Percentiles rank a stretch among this genome's conserved stretches.
Evolutionary conservation across 1,140 invertebrate genomes (phyloP).

Genomic region (Drosophila lacteicornis): DNA sequence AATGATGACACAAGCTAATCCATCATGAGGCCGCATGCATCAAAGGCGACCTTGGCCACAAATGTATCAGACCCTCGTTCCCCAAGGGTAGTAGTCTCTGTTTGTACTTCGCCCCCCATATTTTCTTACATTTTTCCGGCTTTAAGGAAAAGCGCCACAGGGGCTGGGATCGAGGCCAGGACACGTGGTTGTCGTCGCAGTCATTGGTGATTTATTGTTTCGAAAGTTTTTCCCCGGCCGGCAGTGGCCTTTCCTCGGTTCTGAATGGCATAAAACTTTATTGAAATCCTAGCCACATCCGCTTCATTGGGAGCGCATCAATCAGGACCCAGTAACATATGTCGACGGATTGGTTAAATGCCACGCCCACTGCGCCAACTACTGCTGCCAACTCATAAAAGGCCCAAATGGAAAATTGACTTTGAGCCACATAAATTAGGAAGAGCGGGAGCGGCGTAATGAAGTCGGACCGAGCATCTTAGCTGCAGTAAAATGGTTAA

Average conservation of each 20-base stretch:
- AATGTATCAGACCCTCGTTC: constrained; percentile 2
- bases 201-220: constrained; percentile 75
- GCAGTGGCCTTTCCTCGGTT: constrained; percentile 11
- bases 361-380: constrained; percentile 35
- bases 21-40: constrained; percentile 32
- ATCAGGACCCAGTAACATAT: constrained; percentile 44
- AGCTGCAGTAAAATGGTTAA: constrained; percentile 23
- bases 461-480: constrained; percentile 15
- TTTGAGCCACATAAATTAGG: constrained; percentile 48
- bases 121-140: constrained; percentile 16
- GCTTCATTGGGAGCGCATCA: constrained; percentile 40
- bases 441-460: constrained; percentile 1
- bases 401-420: constrained; percentile 40
- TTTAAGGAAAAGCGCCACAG: constrained; percentile 19
- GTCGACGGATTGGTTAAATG: constrained; percentile 61
- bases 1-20: constrained; percentile 43
- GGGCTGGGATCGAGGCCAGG: constrained; percentile 6
- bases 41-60: constrained; percentile 21
- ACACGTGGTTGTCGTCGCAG: constrained; percentile 60
- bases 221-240: constrained; percentile 49
- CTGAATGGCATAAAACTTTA: constrained; percentile 66
- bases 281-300: constrained; percentile 65
- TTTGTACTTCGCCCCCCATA: constrained; percentile 18
- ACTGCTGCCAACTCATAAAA: constrained; percentile 32
- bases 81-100: constrained; percentile 36